phyloP scores from a whole-genome alignment of 2,888 invertebrate species.

The Cyaniris semiargus region DNA sequence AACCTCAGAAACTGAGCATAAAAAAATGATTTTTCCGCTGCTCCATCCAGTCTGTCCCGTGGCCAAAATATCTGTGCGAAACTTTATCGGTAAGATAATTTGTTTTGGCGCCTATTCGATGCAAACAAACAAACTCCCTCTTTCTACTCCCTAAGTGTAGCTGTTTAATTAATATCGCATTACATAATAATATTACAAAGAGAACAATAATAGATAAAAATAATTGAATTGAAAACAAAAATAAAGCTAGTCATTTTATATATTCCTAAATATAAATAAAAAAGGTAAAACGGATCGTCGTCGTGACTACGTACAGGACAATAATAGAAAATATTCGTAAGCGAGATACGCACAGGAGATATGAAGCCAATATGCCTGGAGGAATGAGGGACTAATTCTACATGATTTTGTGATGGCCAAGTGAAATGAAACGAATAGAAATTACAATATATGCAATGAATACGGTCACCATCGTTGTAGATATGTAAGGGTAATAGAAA shows the following conservation, averaged over 20 bases:
- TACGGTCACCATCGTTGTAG: constrained; percentile 47
- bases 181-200: not conserved
- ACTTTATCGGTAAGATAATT: no score
- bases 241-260: constrained; percentile 5
- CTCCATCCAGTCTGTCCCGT: no score
- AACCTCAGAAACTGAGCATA: no score
- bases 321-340: constrained; percentile 28
- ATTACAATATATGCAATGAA: constrained; percentile 43
- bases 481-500: constrained; percentile 3
- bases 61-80: no score
- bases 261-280: constrained; percentile 11
- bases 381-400: constrained; percentile 63
- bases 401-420: constrained; percentile 57
- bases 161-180: not conserved
- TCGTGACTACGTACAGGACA: constrained; percentile 28
- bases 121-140: no score
- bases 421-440: constrained; percentile 48
- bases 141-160: no score
- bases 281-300: not conserved
- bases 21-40: no score
- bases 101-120: no score
- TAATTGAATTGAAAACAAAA: not conserved
- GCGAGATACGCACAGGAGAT: constrained; percentile 50
- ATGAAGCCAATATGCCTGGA: constrained; percentile 52
- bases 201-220: not conserved